Evolutionary conservation across 2,113 vertebrate genomes (phyloP), one percentile per base, ranked within the genome.

Genomic region (Clarias magur): DNA sequence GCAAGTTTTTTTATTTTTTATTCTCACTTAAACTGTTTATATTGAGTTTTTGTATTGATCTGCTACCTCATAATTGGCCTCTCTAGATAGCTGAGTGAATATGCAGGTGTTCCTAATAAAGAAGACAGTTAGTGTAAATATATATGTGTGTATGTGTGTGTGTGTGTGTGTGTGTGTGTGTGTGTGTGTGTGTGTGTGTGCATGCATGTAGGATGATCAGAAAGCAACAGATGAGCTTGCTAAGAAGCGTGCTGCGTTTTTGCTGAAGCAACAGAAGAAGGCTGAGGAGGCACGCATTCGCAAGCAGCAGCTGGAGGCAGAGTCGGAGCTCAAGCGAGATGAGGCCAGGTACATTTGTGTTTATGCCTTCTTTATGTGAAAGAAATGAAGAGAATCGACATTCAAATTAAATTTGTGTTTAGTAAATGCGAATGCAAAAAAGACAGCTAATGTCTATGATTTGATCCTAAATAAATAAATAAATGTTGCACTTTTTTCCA

Each of bases 221-320:
- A 99, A 97, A 82, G 96, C 97, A 0, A 97, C 99, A 54, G 98
- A 99, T 0, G 98, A 99, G 91, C 93, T 99, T 2, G 98, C 97
- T 0, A 98, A 98, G 73, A 98, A 97, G 16, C 96, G 98, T 0
- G 97, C 98, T 0, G 97, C 97, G 0, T 99, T 99, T 92, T 95
- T 99, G 0, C 90, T 98, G 54, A 98, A 98, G 17, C 98, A 97
- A 93, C 98, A 99, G 93, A 97, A 97, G 87, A 99, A 99, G 92
- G 97, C 97, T 0, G 97, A 99, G 89, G 98, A 99, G 93, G 94
- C 97, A 0, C 95, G 97, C 0, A 30, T 96, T 17, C 92, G 98
- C 4, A 98, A 98, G 80, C 96, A 95, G 90, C 97, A 97, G 90
- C 93, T 98, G 70, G 98, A 99, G 89, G 96, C 91, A 0, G 97